Base-by-base conservation (phyloP, 2,888 invertebrate genomes). In the Amiota communis region DNA sequence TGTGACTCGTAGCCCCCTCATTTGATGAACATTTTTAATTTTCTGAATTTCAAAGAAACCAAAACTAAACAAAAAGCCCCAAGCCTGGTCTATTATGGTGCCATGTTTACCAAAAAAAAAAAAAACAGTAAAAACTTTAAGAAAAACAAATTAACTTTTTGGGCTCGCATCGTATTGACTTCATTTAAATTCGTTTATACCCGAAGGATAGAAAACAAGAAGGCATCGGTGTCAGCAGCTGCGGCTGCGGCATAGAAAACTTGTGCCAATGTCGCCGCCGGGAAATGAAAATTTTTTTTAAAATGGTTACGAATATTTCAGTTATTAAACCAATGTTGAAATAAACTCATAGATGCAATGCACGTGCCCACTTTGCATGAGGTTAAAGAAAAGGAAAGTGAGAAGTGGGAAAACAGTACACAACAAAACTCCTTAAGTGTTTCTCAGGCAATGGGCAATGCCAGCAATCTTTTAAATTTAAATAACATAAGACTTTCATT, bases 241-340 rank as follows among this genome's bases (percentile, higher is more conserved):
- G 36, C 36, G 36, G 36, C 36, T 36, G 8, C 36, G 36, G 8
- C 36, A 6, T 36, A 36, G 6, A 36, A 36, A 36, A 36, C 6
- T 36, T 6, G 8, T 36, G 36, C 36, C 63, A 46, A 63, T 10
- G n/a, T 17, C 47, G 48, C 48, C n/a, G 15, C 36, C 65, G 48
- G 65, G 48, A 65, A n/a, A 48, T 15, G 36, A n/a, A 65, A n/a
- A 65, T 65, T 59, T 17, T 47, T 65, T n/a, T n/a, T n/a, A n/a
- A 36, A 65, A 65, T 48, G 65, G 48, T 48, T 48, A 65, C 49
- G 65, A 65, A 65, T 65, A 17, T 65, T 65, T 48, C 49, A 65
- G 15, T 36, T 17, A 65, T 65, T 49, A 48, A 47, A 48, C 15
- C 15, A 65, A 65, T 17, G 48, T 65, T 65, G 15, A 48, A 65